A percentile compares a stretch with the other conserved stretches of the same genome.
These are phyloP conservation scores for Laspeyria flexula DNA, from an alignment of 2,888 invertebrate genomes.

Conservation along the genomic window DNA sequence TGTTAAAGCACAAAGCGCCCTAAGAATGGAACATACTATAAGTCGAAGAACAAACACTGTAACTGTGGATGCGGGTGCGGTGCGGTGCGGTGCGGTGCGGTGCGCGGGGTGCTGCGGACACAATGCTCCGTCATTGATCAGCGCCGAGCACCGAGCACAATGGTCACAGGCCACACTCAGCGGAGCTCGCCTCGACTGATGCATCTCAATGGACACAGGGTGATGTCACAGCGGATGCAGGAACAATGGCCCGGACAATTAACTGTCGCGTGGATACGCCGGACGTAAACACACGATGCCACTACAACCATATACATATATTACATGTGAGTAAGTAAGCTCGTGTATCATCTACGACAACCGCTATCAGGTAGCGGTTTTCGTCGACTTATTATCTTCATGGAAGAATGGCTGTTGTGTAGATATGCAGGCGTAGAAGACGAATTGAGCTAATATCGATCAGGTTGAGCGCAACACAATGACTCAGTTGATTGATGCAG, in stretches of 20 bases:
- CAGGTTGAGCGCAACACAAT: too few species aligned
- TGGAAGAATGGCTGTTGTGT: too few species aligned
- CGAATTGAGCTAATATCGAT: too few species aligned
- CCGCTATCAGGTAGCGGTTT: too few species aligned
- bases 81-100: not conserved
- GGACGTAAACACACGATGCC: constrained; percentile 25
- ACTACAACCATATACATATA: constrained; percentile 1
- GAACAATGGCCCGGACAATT: constrained; percentile 69
- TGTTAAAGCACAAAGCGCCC: not conserved
- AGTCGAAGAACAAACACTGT: not conserved
- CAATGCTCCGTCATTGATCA: constrained; percentile 59
- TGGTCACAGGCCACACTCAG: too few species aligned
- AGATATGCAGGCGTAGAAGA: too few species aligned
- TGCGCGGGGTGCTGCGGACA: constrained; percentile 51
- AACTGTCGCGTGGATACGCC: constrained; percentile 44
- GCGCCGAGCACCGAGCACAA: constrained; percentile 63
- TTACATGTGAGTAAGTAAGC: not conserved
- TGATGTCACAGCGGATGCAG: constrained; percentile 73
- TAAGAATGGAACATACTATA: not conserved
- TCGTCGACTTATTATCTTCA: too few species aligned
- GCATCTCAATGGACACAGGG: constrained; percentile 50
- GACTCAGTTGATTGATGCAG: too few species aligned
- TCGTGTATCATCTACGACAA: too few species aligned
- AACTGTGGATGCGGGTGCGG: constrained; percentile 7
- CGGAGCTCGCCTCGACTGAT: constrained; percentile 39